These are phyloP conservation scores for Callimorpha dominula DNA, from an alignment of 2,888 invertebrate genomes.

Conservation along the genomic window DNA sequence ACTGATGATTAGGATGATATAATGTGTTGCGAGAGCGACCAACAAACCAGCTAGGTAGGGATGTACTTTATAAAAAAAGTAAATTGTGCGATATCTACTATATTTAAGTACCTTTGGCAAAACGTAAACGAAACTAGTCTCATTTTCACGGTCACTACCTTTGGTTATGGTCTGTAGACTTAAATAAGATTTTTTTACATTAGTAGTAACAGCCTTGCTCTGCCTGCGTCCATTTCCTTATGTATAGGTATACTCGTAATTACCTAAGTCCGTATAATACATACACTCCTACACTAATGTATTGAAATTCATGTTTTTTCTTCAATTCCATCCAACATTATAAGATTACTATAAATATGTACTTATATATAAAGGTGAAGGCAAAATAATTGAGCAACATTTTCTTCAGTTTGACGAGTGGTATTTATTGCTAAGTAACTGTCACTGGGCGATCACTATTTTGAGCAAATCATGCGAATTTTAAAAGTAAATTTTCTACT, in stretches of 20 bases:
- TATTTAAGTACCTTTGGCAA: neutral
- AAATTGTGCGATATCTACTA: too few species aligned
- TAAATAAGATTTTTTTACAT: slow-evolving; percentile 6
- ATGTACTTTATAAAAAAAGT: too few species aligned
- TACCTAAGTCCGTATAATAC: neutral
- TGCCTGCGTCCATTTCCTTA: neutral
- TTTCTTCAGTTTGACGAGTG: too few species aligned
- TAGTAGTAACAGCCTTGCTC: neutral
- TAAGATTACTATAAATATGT: neutral
- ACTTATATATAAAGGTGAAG: too few species aligned
- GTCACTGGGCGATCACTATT: too few species aligned
- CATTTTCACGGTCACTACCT: slow-evolving; percentile 7
- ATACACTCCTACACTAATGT: neutral
- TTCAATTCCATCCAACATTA: neutral
- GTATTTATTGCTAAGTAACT: too few species aligned
- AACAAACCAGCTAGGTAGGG: too few species aligned
- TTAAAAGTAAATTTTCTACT: neutral
- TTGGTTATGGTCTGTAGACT: slow-evolving; percentile 7
- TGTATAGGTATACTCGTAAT: too few species aligned
- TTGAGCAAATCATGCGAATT: too few species aligned
- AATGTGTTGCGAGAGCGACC: too few species aligned
- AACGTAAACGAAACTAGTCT: slow-evolving; percentile 10
- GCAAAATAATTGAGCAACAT: too few species aligned
- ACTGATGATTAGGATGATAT: too few species aligned
- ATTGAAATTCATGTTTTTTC: neutral